Evolutionary conservation across 2,888 invertebrate species (phyloP).

Genomic region (Pollenia griseotomentosa): DNA sequence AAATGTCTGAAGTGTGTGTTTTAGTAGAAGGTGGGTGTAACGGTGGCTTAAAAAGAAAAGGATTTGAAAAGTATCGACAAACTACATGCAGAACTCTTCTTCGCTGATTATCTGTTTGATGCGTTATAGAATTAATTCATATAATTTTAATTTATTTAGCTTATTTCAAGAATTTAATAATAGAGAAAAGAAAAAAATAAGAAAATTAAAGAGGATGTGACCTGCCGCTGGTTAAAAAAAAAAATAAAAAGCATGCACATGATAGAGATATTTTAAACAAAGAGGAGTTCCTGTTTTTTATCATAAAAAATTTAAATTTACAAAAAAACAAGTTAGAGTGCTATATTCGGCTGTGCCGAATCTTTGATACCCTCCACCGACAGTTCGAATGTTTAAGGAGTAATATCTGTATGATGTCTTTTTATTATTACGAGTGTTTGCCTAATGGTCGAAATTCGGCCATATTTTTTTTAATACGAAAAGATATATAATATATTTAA

Average conservation of each 20-base stretch:
- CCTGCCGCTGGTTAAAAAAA: neutral
- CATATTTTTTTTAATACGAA: too few relatives aligned
- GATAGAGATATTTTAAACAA: neutral
- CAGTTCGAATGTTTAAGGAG: too few relatives aligned
- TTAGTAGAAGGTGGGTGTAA: neutral
- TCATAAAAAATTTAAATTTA: too few relatives aligned
- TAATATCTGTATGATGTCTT: too few relatives aligned
- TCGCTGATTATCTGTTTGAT: neutral
- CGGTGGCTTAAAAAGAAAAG: neutral
- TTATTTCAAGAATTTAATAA: neutral
- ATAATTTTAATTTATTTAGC: slow-evolving; percentile 18
- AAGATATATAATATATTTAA: too few relatives aligned
- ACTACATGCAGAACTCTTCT: slow-evolving; percentile 2
- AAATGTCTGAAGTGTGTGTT: slow-evolving; percentile 67
- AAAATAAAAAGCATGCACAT: neutral
- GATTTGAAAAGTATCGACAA: slow-evolving; percentile 40
- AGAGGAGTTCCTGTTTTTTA: too few relatives aligned
- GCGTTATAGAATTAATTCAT: neutral
- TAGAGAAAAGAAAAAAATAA: neutral
- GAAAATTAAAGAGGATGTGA: neutral
- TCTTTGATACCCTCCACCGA: too few relatives aligned
- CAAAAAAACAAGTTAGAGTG: too few relatives aligned
- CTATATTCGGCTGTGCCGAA: too few relatives aligned
- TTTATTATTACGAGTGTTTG: too few relatives aligned
- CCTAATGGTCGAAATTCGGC: too few relatives aligned